Evolutionary conservation across 2,888 invertebrate genomes (phyloP).

Genomic region (Diaphora mendica): DNA sequence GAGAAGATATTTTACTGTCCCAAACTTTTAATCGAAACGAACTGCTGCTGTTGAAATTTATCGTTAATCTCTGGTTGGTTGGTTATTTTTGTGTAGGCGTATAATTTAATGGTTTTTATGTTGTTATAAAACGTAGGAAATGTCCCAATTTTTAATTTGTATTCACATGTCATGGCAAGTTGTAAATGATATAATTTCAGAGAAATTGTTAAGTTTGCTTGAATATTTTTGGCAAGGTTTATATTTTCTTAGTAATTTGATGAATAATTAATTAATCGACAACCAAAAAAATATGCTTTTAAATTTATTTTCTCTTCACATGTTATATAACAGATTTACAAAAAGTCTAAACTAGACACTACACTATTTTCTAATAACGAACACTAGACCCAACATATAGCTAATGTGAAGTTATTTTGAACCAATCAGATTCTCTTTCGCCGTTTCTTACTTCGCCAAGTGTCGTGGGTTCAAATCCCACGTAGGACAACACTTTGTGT

Average conservation of each 20-base stretch:
- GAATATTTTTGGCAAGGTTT: neutral
- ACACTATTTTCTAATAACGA: neutral
- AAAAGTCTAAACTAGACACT: neutral
- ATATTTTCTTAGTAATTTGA: neutral
- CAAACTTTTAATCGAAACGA: neutral
- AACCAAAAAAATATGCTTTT: neutral
- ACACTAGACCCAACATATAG: neutral
- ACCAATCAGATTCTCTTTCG: neutral
- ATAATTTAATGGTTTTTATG: slow-evolving; percentile 20
- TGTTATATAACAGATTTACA: neutral
- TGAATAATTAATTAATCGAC: neutral
- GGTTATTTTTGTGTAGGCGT: slow-evolving; percentile 24
- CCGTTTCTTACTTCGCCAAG: no score
- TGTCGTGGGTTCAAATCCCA: no score
- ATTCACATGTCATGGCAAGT: neutral
- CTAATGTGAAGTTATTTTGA: neutral
- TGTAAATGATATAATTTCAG: neutral
- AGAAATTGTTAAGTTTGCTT: neutral
- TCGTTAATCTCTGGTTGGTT: slow-evolving; percentile 23
- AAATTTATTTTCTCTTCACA: neutral
- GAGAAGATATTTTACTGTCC: neutral
- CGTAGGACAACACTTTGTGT: no score
- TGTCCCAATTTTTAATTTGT: neutral
- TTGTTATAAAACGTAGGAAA: neutral
- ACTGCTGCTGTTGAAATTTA: slow-evolving; percentile 23